These are phyloP conservation scores for Candoia aspera DNA, from an alignment of 2,113 vertebrate species.

Conservation along the genomic window DNA sequence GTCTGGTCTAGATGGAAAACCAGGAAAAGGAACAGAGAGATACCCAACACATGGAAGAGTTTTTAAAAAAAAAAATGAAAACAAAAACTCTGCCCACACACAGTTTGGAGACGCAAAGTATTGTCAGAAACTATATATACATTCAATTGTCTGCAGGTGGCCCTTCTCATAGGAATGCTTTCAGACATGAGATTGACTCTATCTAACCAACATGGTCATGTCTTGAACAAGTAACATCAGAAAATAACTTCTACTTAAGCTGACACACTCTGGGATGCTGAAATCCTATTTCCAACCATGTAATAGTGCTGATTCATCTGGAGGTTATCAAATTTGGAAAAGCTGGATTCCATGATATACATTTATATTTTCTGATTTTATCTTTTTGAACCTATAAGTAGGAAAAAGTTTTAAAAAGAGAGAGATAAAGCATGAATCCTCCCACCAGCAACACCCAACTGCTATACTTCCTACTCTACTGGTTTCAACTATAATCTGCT, in stretches of 20 bases:
- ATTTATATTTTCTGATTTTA: neutral
- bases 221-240: neutral
- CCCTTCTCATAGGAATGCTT: neutral
- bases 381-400: neutral
- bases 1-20: conserved; percentile 31
- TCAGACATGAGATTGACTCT: neutral
- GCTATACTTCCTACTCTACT: neutral
- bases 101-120: conserved; percentile 7
- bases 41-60: neutral
- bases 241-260: neutral
- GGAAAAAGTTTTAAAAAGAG: neutral
- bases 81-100: neutral
- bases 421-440: neutral
- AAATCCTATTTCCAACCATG: neutral
- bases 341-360: neutral
- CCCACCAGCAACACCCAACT: neutral
- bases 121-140: neutral
- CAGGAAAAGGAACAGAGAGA: neutral
- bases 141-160: neutral
- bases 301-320: neutral
- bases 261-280: neutral
- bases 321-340: neutral
- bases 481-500: neutral
- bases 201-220: neutral
- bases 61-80: neutral